These are phyloP conservation scores for Heliconius eleuchia DNA, from an alignment of 1,140 invertebrate species.

Conservation along the genomic window DNA sequence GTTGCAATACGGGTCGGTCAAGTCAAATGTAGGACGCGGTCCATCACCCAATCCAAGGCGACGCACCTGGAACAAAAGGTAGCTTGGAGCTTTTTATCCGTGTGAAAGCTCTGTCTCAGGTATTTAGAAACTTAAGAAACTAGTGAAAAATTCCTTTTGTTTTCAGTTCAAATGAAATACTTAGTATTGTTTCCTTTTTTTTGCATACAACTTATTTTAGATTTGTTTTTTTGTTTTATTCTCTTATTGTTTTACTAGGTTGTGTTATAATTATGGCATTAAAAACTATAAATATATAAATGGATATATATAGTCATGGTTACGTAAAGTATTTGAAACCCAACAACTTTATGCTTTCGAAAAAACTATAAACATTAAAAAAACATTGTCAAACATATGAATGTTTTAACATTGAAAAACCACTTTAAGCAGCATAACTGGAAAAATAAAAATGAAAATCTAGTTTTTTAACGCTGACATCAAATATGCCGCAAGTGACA, in stretches of 20 bases:
- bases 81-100: background rate
- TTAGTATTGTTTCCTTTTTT: background rate
- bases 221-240: background rate
- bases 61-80: conserved; percentile 51
- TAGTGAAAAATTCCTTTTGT: conserved; percentile 1
- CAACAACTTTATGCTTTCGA: background rate
- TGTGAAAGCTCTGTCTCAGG: background rate
- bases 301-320: no score
- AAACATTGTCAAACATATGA: background rate
- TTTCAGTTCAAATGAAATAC: conserved; percentile 6
- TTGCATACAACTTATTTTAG: background rate
- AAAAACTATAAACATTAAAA: background rate
- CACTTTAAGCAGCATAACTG: background rate
- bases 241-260: background rate
- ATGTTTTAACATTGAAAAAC: background rate
- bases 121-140: conserved; percentile 6
- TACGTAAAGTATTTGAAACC: no score
- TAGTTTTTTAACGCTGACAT: conserved; percentile 25
- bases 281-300: no score
- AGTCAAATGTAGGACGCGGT: conserved; percentile 60
- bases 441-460: conserved; percentile 15
- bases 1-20: conserved; percentile 72
- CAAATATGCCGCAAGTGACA: conserved; percentile 24
- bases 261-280: no score
- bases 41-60: conserved; percentile 61